Evolutionary conservation across 1,140 invertebrate genomes (phyloP).

Genomic region (Pseudomyrmex cubaensis): DNA sequence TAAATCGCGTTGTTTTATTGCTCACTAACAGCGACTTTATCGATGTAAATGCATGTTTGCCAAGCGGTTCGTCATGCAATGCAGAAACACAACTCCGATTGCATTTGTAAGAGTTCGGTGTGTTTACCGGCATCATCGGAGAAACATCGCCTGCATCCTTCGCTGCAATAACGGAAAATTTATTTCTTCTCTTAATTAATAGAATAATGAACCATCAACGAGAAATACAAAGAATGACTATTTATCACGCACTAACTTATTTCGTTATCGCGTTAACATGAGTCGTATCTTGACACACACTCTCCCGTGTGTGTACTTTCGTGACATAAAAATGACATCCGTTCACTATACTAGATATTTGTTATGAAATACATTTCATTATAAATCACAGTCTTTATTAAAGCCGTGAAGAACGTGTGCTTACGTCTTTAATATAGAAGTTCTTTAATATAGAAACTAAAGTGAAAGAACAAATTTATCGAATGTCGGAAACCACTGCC

Average conservation of each 20-base stretch:
- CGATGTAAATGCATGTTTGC: neutral
- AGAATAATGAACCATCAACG: neutral
- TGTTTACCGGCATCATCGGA: neutral
- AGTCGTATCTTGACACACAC: neutral
- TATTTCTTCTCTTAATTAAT: conserved; percentile 1
- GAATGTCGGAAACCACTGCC: neutral
- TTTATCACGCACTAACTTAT: neutral
- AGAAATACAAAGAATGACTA: too few species aligned
- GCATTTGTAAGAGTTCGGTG: neutral
- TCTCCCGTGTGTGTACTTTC: neutral
- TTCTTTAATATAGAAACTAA: neutral
- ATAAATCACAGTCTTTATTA: neutral
- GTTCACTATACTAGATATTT: too few species aligned
- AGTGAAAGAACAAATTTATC: conserved; percentile 14
- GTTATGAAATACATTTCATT: too few species aligned
- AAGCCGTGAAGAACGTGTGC: neutral
- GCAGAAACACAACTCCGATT: neutral
- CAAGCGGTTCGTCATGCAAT: neutral
- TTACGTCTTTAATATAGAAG: too few species aligned
- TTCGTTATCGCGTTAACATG: neutral
- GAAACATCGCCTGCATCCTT: neutral
- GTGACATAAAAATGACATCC: neutral
- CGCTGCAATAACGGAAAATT: neutral
- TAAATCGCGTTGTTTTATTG: conserved; percentile 28
- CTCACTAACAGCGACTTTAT: neutral